Percentiles rank a stretch among this genome's conserved stretches.
Conservation (phyloP, 2,797 vertebrate species). For the Pelochelys cantorii region DNA sequence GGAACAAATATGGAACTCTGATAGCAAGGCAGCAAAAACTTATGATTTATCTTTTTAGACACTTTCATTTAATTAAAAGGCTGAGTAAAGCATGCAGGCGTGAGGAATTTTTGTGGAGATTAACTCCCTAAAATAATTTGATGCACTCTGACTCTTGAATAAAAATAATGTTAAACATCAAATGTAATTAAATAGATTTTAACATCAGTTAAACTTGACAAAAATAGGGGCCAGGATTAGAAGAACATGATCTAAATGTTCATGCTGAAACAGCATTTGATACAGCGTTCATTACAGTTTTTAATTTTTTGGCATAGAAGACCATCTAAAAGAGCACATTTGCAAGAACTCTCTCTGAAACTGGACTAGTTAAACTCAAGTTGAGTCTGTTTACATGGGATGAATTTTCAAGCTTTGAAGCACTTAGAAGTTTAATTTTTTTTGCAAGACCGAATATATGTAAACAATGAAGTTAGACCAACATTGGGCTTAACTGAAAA, state of each 20-base stretch:
- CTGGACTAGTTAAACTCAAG: background rate
- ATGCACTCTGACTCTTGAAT: constrained; percentile 47
- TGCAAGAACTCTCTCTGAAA: background rate
- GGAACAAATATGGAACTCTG: background rate
- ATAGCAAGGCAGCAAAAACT: constrained; percentile 3
- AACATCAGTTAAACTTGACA: constrained; percentile 62
- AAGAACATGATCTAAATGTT: constrained; percentile 23
- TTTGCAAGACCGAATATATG: background rate
- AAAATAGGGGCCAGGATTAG: constrained; percentile 42
- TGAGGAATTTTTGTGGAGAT: constrained; percentile 57
- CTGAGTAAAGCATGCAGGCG: constrained; percentile 32
- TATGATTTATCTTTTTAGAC: constrained; percentile 18
- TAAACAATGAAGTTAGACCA: background rate
- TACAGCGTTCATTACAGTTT: background rate
- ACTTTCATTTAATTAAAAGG: constrained; percentile 28
- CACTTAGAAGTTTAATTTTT: background rate
- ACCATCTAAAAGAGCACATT: background rate
- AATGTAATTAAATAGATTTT: constrained; percentile 66
- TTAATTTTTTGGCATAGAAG: constrained; percentile 11
- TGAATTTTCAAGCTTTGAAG: background rate
- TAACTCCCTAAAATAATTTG: constrained; percentile 33
- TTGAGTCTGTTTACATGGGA: background rate
- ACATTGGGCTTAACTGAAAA: background rate
- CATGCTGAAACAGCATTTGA: constrained; percentile 41
- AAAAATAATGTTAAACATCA: constrained; percentile 73